Evolutionary conservation across 2,797 vertebrate species (phyloP).

Genomic region (Avahi laniger): DNA sequence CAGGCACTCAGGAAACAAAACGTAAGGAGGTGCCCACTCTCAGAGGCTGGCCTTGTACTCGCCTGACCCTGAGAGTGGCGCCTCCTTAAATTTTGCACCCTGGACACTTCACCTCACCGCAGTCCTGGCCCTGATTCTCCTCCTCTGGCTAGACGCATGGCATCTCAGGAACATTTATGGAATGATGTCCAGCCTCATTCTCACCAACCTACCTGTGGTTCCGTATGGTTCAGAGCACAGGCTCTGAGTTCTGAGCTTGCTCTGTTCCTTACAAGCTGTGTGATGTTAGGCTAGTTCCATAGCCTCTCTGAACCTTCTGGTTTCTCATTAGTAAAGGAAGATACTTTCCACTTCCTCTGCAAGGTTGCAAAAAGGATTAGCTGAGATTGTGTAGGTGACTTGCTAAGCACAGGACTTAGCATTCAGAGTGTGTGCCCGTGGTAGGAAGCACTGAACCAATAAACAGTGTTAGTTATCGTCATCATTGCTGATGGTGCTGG

Average conservation of each 20-base stretch:
- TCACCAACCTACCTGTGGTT: not conserved
- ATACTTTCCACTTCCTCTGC: not conserved
- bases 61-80: not conserved
- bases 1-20: not conserved
- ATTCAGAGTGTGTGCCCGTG: not conserved
- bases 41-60: not conserved
- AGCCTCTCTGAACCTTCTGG: not conserved
- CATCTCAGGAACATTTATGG: not conserved
- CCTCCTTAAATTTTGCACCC: not conserved
- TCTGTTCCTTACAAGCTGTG: not conserved
- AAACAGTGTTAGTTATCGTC: not conserved
- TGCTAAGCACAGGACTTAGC: not conserved
- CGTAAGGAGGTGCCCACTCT: not conserved
- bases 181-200: not conserved
- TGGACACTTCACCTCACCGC: fast-evolving
- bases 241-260: not conserved
- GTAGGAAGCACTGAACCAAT: not conserved
- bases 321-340: not conserved
- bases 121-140: not conserved
- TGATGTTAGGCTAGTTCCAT: not conserved
- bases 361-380: not conserved
- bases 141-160: not conserved
- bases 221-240: not conserved
- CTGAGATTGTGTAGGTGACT: not conserved
- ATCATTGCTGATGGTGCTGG: no score